These are phyloP conservation scores for Orthosia incerta DNA, from an alignment of 2,888 invertebrate species.

Conservation along the genomic window DNA sequence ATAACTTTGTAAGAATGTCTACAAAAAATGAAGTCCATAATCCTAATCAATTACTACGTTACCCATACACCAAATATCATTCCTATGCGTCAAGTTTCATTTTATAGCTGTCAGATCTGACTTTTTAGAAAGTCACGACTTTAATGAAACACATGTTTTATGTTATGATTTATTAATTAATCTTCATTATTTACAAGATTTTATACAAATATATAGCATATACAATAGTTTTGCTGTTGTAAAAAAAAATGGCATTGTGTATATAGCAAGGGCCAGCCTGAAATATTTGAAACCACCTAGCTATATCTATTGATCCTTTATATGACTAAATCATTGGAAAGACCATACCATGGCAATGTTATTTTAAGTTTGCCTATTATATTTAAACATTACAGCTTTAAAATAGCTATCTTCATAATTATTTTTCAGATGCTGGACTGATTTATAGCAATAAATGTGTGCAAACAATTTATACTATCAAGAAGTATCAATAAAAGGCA, in stretches of 20 bases:
- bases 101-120: no score
- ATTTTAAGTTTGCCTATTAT: not conserved
- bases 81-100: no score
- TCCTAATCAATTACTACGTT: no score
- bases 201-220: conserved; percentile 5
- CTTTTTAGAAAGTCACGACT: no score
- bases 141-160: conserved; percentile 16
- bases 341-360: not conserved
- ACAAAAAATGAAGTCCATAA: no score
- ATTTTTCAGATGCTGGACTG: conserved; percentile 27
- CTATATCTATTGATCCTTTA: not conserved
- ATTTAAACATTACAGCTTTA: not conserved
- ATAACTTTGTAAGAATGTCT: no score
- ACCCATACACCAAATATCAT: no score
- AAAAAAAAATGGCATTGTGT: not conserved
- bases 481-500: not conserved
- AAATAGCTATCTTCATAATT: not conserved
- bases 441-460: not conserved
- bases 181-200: conserved; percentile 39
- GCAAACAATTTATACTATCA: conserved; percentile 8
- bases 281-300: not conserved
- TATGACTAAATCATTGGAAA: not conserved
- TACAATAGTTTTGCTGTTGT: not conserved
- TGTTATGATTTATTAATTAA: conserved; percentile 21
- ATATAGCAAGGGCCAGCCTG: not conserved